Evolutionary conservation across 2,797 vertebrate genomes (phyloP).

Genomic region (Tiaroga cobitis): DNA sequence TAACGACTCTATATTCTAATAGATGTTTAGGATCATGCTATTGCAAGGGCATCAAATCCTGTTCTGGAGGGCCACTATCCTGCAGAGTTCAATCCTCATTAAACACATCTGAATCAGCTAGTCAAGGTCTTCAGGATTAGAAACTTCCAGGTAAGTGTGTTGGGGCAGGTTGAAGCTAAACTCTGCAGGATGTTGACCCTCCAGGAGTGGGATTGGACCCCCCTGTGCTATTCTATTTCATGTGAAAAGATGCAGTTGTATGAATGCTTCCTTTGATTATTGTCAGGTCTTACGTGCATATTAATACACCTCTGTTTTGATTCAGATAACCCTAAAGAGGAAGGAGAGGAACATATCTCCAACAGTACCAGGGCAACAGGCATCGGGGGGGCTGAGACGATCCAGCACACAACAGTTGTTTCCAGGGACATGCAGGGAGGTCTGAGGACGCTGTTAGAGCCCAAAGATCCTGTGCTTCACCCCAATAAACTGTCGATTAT

Average conservation of each 20-base stretch:
- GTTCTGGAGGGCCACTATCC: not conserved
- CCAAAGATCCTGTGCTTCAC: conserved; percentile 75
- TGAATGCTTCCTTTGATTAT: not conserved
- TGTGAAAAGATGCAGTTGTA: not conserved
- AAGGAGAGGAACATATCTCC: conserved; percentile 74
- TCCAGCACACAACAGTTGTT: conserved; percentile 53
- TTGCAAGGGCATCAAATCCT: not conserved
- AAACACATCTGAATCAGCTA: not conserved
- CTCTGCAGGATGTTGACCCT: not conserved
- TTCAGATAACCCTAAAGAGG: conserved; percentile 82
- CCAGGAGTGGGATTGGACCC: not conserved
- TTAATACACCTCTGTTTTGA: conserved; percentile 12
- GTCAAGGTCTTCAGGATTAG: not conserved
- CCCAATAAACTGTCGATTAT: conserved; percentile 80
- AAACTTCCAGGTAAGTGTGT: not conserved
- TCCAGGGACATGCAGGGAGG: conserved; percentile 36
- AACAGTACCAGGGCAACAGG: conserved; percentile 67
- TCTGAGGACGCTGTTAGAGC: conserved; percentile 60
- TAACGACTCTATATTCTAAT: not conserved
- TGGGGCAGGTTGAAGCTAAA: not conserved
- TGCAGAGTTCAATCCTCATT: not conserved
- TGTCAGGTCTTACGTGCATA: not conserved
- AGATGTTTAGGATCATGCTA: not conserved
- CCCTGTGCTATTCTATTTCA: not conserved
- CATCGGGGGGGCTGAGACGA: conserved; percentile 47